Conservation (phyloP, 2,888 invertebrate genomes). For the Parnassius orleans region DNA sequence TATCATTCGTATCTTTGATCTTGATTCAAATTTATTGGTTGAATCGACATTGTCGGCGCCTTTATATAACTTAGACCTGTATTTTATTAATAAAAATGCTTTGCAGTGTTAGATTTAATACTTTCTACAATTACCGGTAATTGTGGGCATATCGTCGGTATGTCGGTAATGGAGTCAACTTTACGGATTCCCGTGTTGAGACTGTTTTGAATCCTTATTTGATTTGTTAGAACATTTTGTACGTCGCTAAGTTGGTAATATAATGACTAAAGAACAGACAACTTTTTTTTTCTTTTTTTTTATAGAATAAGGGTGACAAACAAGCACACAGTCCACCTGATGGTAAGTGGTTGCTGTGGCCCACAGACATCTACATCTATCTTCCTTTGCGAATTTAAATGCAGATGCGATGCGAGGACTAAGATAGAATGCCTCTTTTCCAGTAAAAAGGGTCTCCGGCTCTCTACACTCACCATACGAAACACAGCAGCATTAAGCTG, state of each 20-base stretch:
- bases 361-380: no score
- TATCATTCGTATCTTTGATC: slow-evolving; percentile 68
- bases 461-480: no score
- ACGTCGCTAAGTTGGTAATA: neutral
- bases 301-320: no score
- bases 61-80: slow-evolving; percentile 27
- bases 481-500: no score
- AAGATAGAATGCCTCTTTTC: no score
- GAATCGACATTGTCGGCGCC: slow-evolving; percentile 53
- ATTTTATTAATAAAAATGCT: slow-evolving; percentile 23
- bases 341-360: no score
- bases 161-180: neutral
- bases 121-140: slow-evolving; percentile 1
- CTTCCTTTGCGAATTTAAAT: no score
- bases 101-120: slow-evolving; percentile 30
- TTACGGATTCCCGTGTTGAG: neutral
- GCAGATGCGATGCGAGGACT: no score
- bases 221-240: neutral
- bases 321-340: no score
- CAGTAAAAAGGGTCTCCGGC: no score
- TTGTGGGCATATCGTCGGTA: neutral
- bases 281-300: no score
- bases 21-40: slow-evolving; percentile 77
- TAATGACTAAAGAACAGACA: no score
- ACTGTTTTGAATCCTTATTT: neutral